Conservation (phyloP, 2,113 vertebrate genomes). For the Pterocles orientalis region DNA sequence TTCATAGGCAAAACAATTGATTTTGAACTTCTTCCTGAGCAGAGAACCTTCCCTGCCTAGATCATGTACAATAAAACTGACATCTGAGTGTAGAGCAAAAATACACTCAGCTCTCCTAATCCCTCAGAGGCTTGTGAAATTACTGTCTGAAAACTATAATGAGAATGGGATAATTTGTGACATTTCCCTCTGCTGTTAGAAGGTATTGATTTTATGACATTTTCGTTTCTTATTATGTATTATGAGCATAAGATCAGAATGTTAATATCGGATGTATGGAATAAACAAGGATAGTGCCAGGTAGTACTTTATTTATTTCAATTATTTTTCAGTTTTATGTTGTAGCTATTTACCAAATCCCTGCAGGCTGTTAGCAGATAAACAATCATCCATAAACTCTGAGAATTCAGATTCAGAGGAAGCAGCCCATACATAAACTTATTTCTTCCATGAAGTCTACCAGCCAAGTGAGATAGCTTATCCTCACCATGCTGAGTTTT, state of each 20-base stretch:
- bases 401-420: slow-evolving; percentile 35
- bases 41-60: slow-evolving; percentile 8
- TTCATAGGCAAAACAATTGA: slow-evolving; percentile 49
- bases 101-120: slow-evolving; percentile 38
- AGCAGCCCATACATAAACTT: slow-evolving; percentile 13
- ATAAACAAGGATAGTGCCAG: slow-evolving; percentile 49
- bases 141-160: slow-evolving; percentile 67
- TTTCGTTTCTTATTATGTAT: slow-evolving; percentile 58
- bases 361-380: slow-evolving; percentile 48
- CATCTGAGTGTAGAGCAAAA: slow-evolving; percentile 36
- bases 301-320: slow-evolving; percentile 66
- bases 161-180: slow-evolving; percentile 70
- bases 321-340: slow-evolving; percentile 64
- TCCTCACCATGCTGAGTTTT: neutral
- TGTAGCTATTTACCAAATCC: slow-evolving; percentile 47
- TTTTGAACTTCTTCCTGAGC: slow-evolving; percentile 31
- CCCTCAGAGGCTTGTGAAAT: slow-evolving; percentile 62
- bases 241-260: slow-evolving; percentile 36
- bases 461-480: neutral
- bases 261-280: slow-evolving; percentile 51
- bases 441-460: neutral
- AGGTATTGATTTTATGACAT: slow-evolving; percentile 71
- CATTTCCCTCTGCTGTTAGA: slow-evolving; percentile 67
- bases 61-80: slow-evolving; percentile 60
- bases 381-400: slow-evolving; percentile 24